Base-by-base conservation (phyloP, 2,113 vertebrate species). In the Hymenochirus boettgeri region DNA sequence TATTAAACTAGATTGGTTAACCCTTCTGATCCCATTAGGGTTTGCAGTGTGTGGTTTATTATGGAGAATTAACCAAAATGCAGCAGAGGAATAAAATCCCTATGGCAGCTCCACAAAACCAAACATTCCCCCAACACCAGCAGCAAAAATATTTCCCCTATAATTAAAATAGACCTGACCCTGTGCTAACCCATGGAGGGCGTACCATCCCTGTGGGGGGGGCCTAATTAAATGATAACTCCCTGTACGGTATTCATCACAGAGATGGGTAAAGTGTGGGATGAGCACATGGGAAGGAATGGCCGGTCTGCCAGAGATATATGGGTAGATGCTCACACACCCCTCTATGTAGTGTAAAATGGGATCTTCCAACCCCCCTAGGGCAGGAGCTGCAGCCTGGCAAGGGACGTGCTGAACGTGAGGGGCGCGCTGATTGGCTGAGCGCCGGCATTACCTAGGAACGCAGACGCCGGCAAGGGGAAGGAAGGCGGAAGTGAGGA, bases 331-430 rank as follows among this genome's bases (percentile, higher is more conserved):
- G 22, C 27, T 1, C 4, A 10, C 4, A 12, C 10, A n/a, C 11
- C 53, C 53, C 26, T 55, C 17, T 2, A 18, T 3, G 7, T 19
- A 2, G 18, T n/a, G n/a, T n/a, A n/a, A 10, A 62, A 47, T 64
- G 62, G 62, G 23, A 22, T 39, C 17, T 5, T 10, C 46, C 55
- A 7, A 24, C 7, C 29, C 24, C 45, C 31, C 54, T 53, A 66
- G 64, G 64, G 64, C 63, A 65, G 63, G 35, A 53, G 42, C 53
- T 8, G 27, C 62, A 57, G 53, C 42, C 62, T 51, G 33, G 3
- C 51, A 60, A 25, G 66, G 58, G 75, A 79, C 76, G 75, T 80
- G 80, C 65, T 1, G 76, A 74, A 82, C 76, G 75, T 82, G 80
- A 72, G 70, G 70, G 11, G 35, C 58, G 26, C 61, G 17, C 70